Percentiles rank a stretch among this genome's conserved stretches.
Conservation (phyloP, 2,797 vertebrate species). For the Ammospiza maritima region DNA sequence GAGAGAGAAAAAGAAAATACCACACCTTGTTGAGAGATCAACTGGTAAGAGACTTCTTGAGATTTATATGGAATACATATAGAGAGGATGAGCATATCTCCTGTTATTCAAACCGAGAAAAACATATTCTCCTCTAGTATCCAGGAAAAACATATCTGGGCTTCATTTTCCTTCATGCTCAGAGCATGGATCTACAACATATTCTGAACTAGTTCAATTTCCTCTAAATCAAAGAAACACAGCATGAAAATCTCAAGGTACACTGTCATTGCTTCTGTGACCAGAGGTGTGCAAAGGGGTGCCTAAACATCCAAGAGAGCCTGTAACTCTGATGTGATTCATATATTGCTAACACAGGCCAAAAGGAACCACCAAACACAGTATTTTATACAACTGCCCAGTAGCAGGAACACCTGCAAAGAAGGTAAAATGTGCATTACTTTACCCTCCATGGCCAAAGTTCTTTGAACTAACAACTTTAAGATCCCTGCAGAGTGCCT, state of each 20-base stretch:
- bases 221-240: not conserved
- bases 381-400: not conserved
- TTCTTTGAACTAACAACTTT: not conserved
- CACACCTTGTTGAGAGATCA: not conserved
- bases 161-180: not conserved
- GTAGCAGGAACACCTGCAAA: not conserved
- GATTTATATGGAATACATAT: not conserved
- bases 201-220: not conserved
- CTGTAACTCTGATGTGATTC: not conserved
- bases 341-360: not conserved
- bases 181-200: not conserved
- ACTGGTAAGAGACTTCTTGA: not conserved
- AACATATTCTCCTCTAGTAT: not conserved
- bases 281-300: not conserved
- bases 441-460: not conserved
- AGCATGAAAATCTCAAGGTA: not conserved
- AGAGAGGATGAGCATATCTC: not conserved
- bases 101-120: not conserved
- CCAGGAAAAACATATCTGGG: not conserved
- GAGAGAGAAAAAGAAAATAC: not conserved
- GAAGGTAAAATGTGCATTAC: not conserved
- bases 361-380: not conserved
- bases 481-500: not conserved
- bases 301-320: not conserved
- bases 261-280: not conserved